A percentile compares a stretch with the other conserved stretches of the same genome.
These are phyloP conservation scores for Leptoteleia sp. DNA, from an alignment of 1,140 invertebrate genomes.

Conservation along the genomic window DNA sequence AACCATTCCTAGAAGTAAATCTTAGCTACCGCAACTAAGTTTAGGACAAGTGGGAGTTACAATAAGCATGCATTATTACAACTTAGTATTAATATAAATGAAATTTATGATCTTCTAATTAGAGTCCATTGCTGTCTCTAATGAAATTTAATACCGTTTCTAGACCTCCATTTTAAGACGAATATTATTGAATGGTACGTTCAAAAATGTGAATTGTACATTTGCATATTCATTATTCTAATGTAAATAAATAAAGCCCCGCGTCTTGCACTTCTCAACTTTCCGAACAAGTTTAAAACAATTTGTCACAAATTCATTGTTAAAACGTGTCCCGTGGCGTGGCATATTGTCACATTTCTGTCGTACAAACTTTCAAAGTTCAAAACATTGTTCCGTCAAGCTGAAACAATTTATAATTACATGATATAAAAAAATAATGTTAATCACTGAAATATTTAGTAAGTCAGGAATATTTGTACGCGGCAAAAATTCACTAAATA, in stretches of 20 bases:
- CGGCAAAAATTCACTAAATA: no score
- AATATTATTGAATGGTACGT: not conserved
- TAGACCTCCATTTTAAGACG: not conserved
- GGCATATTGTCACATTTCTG: constrained; percentile 41
- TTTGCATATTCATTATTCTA: constrained; percentile 47
- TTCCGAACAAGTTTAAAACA: constrained; percentile 54
- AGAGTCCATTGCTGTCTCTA: constrained; percentile 1
- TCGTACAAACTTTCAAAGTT: constrained; percentile 45
- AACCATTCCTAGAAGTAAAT: constrained; percentile 34
- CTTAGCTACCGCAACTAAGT: constrained; percentile 28
- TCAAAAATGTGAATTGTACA: constrained; percentile 17
- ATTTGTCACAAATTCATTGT: constrained; percentile 54
- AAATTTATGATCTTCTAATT: constrained; percentile 31
- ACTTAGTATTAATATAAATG: constrained; percentile 23
- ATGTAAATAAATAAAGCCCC: constrained; percentile 40
- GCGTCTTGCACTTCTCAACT: constrained; percentile 35
- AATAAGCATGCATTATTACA: constrained; percentile 31
- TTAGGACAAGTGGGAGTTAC: constrained; percentile 34
- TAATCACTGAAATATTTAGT: no score
- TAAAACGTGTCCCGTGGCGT: constrained; percentile 50
- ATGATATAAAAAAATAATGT: constrained; percentile 26
- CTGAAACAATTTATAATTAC: constrained; percentile 32
- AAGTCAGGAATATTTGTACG: no score
- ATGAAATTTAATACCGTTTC: constrained; percentile 15
- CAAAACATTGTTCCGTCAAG: constrained; percentile 38